Evolutionary conservation across 2,797 vertebrate genomes (phyloP), one percentile per base, ranked within the genome.

Genomic region (Sebastes nivosus): DNA sequence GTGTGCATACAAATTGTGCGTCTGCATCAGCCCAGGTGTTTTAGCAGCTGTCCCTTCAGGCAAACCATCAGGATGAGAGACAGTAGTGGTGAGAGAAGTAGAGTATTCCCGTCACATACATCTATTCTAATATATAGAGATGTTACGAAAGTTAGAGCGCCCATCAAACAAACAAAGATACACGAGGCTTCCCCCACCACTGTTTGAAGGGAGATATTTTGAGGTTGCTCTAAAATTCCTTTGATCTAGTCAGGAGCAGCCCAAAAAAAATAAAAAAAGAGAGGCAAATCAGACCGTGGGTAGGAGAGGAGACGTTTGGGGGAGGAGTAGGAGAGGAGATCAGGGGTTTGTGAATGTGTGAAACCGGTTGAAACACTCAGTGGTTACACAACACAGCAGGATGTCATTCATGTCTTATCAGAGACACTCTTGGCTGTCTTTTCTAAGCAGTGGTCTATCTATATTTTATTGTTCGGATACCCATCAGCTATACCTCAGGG

Each of bases 171-270:
- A 84, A 88, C 63, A 80, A 58, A 71, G 67, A 80, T 52, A 67
- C 80, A 77, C 11, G 1, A 85, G 86, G 83, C 77, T 82, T 80
- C 74, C 46, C 81, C 75, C 36, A 66, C 60, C 34, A 58, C 38
- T 50, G 74, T 90, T 81, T 87, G 85, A 86, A 82, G 85, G 60
- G 52, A 86, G 86, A 87, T 92, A 92, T 93, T 93, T 93, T 87
- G 72, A 92, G 88, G 79, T 61, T 82, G 76, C 85, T 92, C 84
- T 68, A 89, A 90, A 85, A 92, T 93, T 88, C 89, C 67, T 93
- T 94, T 93, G 90, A 93, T 94, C 84, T 83, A 3, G 68, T 79
- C 24, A 11, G 77, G 67, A 91, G 82, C 71, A 73, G 78, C 74
- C 69, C 63, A 67, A 87, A 90, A 87, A 69, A 83, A 68, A 87